phyloP scores from a whole-genome alignment of 1,140 invertebrate species.

The Hermatobates lingyangjiaoensis region DNA sequence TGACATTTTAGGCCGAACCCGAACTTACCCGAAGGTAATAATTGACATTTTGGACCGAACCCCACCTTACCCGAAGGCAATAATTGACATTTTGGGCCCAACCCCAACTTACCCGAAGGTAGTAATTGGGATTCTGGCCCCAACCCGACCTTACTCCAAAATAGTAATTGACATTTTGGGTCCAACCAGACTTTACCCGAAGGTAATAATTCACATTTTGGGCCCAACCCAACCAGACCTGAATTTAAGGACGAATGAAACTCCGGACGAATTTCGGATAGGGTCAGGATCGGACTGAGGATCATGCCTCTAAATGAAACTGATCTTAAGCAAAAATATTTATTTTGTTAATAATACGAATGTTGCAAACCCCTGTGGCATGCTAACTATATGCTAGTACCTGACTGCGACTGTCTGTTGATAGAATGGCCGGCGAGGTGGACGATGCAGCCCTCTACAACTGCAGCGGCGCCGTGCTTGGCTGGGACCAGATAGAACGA shows the following conservation, averaged over 20 bases:
- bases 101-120: no score
- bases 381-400: not conserved
- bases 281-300: not conserved
- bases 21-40: no score
- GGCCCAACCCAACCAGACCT: not conserved
- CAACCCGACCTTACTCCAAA: no score
- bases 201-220: no score
- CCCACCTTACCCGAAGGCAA: no score
- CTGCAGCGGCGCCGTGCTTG: slow-evolving; percentile 41
- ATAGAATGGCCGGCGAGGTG: not conserved
- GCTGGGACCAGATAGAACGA: slow-evolving; percentile 24
- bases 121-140: no score
- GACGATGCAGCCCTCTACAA: slow-evolving; percentile 12
- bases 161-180: no score
- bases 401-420: not conserved
- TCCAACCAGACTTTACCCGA: no score
- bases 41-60: no score
- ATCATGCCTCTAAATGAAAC: not conserved
- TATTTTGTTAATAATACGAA: not conserved
- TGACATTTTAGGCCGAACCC: no score
- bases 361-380: not conserved
- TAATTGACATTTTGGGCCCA: no score
- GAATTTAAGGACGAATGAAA: not conserved
- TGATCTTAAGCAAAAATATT: not conserved
- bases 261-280: not conserved